Evolutionary conservation across 1,140 invertebrate genomes (phyloP), one percentile per base, ranked within the genome.

Genomic region (Araneus ventricosus): DNA sequence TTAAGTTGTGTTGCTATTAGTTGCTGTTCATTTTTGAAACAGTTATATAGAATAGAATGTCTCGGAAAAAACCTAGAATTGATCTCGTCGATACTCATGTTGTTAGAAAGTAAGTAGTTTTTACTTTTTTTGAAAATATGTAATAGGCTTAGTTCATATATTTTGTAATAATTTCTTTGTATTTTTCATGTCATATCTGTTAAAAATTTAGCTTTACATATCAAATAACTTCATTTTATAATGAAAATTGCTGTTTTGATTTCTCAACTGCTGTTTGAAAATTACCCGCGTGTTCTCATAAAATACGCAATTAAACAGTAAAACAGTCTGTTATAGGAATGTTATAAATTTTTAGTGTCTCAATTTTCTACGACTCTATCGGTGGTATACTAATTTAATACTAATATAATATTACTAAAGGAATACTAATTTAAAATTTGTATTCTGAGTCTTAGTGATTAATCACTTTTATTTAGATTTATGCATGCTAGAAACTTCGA

Each of bases 31-130:
- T 75, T 37, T 75, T 75, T 67, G 8, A n/a, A 34, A 17, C 30
- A 34, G 2, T 85, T 75, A 30, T 8, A 37, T 2, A 41, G 24
- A 10, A 57, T 52, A 80, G 1, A 57, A 91, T 91, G 89, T 91
- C 89, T 84, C 79, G 89, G 6, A 91, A 91, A 41, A 91, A 67
- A 52, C 39, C 45, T 24, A 61, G 89, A 45, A 91, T 91, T 61
- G 89, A 91, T 91, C 59, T 91, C 8, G 89, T 61, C 2, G 89
- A 91, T 45, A 41, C 89, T 67, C 89, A 91, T 63, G 89, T 91
- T n/a, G 89, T 91, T 27, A 82, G 80, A 39, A 91, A 91, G 89
- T 91, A 63, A 84, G 89, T 91, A 22, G 10, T 17, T n/a, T 52
- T 27, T 84, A 22, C 1, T 57, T 45, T 84, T 52, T 82, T 82